Evolutionary conservation across 2,797 vertebrate genomes (phyloP), one percentile per base, ranked within the genome.

Genomic region (Apogon talboti): DNA sequence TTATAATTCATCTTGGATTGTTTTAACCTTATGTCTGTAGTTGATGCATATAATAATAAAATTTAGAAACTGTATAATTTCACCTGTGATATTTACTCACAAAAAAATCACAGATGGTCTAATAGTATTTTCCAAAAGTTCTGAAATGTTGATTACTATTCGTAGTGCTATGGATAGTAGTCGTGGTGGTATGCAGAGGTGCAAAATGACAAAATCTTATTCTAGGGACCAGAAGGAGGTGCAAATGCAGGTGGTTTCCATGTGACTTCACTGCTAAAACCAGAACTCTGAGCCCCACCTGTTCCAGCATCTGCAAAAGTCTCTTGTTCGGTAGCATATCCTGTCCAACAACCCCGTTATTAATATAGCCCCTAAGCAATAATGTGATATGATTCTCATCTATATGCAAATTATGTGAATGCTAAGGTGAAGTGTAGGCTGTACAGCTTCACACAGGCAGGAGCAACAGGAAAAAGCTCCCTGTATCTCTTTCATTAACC

Each of bases 361-460:
- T 85, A 86, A 79, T 67, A 64, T 53, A 71, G 33, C 51, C 72
- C 65, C 40, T 46, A 35, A 74, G 81, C 79, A 74, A 77, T 78
- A 75, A 83, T 73, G 33, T 71, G 60, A 74, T 63, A 59, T 75
- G 48, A 73, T 64, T 74, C 74, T 82, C 78, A 85, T 89, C 77
- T 89, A 84, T 85, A 90, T 89, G 84, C 78, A 89, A 90, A 92
- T 89, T 28, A 76, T 47, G 51, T 0, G 13, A 79, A 71, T 52
- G 47, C 66, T 73, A 41, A 79, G 66, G 73, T 81, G 75, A 84
- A 71, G 61, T 18, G 35, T 41, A 46, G 70, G 65, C 73, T 73
- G 35, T 41, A 66, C 11, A 0, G 54, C 30, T 73, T 61, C 66
- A 69, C 47, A 56, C 38, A 51, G 21, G 69, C 65, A 68, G 64